Evolutionary conservation across 1,140 invertebrate genomes (phyloP).

Genomic region (Tribolium castaneum): DNA sequence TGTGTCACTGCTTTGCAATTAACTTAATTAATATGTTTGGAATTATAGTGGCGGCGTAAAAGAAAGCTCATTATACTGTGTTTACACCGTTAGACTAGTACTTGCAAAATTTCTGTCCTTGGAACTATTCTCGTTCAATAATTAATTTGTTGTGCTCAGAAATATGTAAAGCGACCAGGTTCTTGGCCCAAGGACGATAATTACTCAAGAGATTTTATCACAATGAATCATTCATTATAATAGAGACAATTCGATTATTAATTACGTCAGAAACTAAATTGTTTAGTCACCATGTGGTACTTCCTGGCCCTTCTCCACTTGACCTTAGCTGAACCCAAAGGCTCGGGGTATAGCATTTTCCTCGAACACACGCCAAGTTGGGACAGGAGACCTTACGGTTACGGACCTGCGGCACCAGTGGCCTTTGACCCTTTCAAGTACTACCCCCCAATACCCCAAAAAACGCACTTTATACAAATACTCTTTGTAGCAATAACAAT

Average conservation of each 20-base stretch:
- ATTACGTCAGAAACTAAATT: too few relatives aligned
- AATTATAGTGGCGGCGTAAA: too few relatives aligned
- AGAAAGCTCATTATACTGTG: too few relatives aligned
- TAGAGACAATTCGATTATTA: neutral
- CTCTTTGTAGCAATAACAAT: neutral
- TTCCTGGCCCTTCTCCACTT: neutral
- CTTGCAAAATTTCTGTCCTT: neutral
- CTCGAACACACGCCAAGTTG: constrained; percentile 1
- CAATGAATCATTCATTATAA: neutral
- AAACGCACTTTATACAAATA: neutral
- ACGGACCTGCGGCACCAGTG: neutral
- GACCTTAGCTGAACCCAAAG: neutral
- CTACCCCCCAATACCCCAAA: neutral
- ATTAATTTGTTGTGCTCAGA: neutral
- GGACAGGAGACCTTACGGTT: neutral
- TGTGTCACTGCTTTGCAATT: too few relatives aligned
- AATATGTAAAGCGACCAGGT: neutral
- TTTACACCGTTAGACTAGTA: neutral
- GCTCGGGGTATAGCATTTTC: constrained; percentile 8
- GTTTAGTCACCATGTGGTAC: neutral
- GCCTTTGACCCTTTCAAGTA: neutral
- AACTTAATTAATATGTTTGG: too few relatives aligned
- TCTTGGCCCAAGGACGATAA: neutral
- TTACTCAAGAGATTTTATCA: neutral
- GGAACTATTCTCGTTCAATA: neutral